Evolutionary conservation across 2,888 invertebrate genomes (phyloP).

Genomic region (Melanargia galathea): DNA sequence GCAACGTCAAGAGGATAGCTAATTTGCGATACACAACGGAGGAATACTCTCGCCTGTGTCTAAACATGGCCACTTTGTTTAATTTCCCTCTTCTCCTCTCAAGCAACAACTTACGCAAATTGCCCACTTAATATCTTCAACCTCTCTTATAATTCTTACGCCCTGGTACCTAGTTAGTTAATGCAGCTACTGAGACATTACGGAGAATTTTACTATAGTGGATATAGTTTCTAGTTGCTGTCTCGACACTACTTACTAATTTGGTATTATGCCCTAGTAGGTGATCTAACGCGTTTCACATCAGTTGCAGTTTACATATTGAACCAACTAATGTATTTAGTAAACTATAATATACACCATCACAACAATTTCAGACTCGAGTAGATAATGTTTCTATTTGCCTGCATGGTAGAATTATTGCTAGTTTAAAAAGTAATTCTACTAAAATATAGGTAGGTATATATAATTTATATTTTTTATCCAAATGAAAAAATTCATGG

Average conservation of each 20-base stretch:
- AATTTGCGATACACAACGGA: constrained; percentile 29
- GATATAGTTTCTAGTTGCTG: not conserved
- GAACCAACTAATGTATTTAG: not conserved
- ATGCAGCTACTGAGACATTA: constrained; percentile 7
- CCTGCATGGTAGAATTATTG: not conserved
- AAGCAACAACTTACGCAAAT: constrained; percentile 33
- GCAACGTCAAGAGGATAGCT: constrained; percentile 27
- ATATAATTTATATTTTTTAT: no score
- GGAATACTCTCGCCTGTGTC: constrained; percentile 19
- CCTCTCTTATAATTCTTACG: constrained; percentile 27
- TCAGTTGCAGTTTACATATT: not conserved
- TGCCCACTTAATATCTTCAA: constrained; percentile 30
- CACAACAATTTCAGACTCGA: not conserved
- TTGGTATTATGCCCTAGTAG: constrained; percentile 4
- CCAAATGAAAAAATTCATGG: no score
- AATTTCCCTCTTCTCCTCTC: constrained; percentile 30
- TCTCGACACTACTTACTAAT: constrained; percentile 2
- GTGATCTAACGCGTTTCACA: not conserved
- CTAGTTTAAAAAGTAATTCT: not conserved
- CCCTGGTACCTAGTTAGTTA: constrained; percentile 13
- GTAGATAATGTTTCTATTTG: not conserved
- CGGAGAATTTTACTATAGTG: not conserved
- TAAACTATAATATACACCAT: not conserved
- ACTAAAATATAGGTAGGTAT: no score
- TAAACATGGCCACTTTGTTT: constrained; percentile 33